Base-by-base conservation (phyloP, 2,888 invertebrate species). In the Synanthedon vespiformis region DNA sequence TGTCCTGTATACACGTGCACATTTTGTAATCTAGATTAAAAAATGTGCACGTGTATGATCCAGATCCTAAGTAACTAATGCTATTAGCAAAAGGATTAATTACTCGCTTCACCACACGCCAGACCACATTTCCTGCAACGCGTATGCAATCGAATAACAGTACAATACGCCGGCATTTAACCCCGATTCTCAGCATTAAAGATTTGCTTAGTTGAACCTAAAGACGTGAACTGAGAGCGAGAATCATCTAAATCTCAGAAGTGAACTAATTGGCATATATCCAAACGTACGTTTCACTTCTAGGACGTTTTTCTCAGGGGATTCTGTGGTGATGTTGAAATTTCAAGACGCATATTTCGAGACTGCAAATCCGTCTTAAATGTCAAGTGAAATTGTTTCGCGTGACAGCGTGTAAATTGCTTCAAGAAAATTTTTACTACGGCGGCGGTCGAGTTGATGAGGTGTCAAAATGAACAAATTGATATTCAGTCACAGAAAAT, bases 101-200 rank as follows among this genome's bases (percentile, higher is more conserved):
- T 80, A 80, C 74, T 67, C 72, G 78, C 72, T 74, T 72, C 70
- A 72, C 67, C 72, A 72, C 73, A 74, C 75, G 74, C 71, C 14
- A 74, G 74, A 77, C 72, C 73, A 71, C 73, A 72, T 75, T 80
- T 79, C 75, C 77, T 77, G 73, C 67, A 66, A 64, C 63, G 58
- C 59, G 58, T 60, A 65, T 64, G 63, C 56, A 64, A 13, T 44
- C 44, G 14, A n/a, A 44, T 48, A 48, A 22, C 61, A 60, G 5
- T 64, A 61, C 58, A 63, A 56, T 60, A 64, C 18, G 22, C 61
- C 66, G 68, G 70, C 69, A 71, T 77, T 74, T 80, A 81, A 80
- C 78, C 80, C 77, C 76, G 70, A 80, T 81, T 72, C 67, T 69
- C 66, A 68, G 78, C 77, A 72, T 80, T 77, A 80, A 80, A 81